Evolutionary conservation across 2,888 invertebrate species (phyloP), one percentile per base, ranked within the genome.

Genomic region (Itoplectis maculator): DNA sequence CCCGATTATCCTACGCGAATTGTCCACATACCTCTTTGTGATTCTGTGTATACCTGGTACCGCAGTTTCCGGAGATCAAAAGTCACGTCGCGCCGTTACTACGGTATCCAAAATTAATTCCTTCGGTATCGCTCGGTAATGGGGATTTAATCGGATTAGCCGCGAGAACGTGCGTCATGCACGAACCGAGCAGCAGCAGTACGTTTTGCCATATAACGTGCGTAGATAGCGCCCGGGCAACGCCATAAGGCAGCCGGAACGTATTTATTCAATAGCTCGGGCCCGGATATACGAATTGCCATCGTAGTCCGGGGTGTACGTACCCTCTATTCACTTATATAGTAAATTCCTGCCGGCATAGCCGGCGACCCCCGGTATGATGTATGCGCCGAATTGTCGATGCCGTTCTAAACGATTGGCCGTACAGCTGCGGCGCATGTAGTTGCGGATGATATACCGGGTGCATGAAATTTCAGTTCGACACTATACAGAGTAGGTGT

Each of bases 141-240:
- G 85, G 86, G n/a, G 85, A 88, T 88, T 87, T 87, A 88, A 89
- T 88, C 87, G 86, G 88, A 89, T 90, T 88, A 88, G 84, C n/a
- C 77, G 85, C 81, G 82, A 73, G 81, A 85, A 80, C 86, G 78
- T 86, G 85, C 83, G 84, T 87, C 86, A 86, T 86, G 84, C 47
- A 63, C 47, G 54, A 68, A 73, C 61, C 37, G n/a, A n/a, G n/a
- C n/a, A n/a, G n/a, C n/a, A 73, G 49, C 70, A n/a, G 49, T 23
- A 59, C 77, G 47, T 72, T 70, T 47, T 29, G 56, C 35, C 68
- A 9, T 45, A 49, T 51, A 37, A 11, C 23, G 40, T 81, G 80
- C 73, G 61, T 75, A 72, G 49, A 77, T 76, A 77, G 69, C 63
- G 82, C 75, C 80, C n/a, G n/a, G 74, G 35, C 15, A 35, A n/a